Base-by-base conservation (phyloP, 1,140 invertebrate species). In the Drosophila lacertosa region DNA sequence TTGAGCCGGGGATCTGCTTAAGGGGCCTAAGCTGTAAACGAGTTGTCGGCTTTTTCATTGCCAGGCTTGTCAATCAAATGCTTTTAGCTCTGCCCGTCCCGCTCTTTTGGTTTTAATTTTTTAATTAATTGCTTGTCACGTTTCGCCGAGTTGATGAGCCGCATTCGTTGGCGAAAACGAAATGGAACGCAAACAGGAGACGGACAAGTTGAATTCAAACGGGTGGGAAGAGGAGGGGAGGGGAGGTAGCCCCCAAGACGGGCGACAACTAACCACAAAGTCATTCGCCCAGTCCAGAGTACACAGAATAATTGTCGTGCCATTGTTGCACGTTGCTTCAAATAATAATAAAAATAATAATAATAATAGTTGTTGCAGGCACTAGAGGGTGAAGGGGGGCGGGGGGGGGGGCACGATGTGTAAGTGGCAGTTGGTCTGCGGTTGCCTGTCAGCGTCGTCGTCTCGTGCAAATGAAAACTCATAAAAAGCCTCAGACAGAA, bases 81-180 rank as follows among this genome's bases (percentile, higher is more conserved):
- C 29, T 29, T 33, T 18, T 18, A 3, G 13, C 35, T 5, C 9
- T 11, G 29, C 1, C 10, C 39, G 13, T 7, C 26, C 6, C 6
- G 26, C 5, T 18, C 20, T 18, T 45, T 51, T 45, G 44, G 71
- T 65, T 81, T 84, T 86, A 86, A 86, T 86, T 86, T 86, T 86
- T 86, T 86, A 86, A 86, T 86, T 88, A 86, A 86, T 86, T 86
- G 81, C 82, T 81, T 70, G 81, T 88, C 81, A 86, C 81, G 81
- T 77, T 71, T 48, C 48, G 51, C 69, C 69, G 40, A 68, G 29
- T 72, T 72, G 69, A 72, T 48, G 69, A 67, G 69, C 48, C 48
- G 63, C 73, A 73, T 76, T 76, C 51, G 45, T 44, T 32, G 44
- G 65, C 75, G 53, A 77, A 74, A 84, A 77, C 73, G 77, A 84